Base-by-base conservation (phyloP, 2,888 invertebrate genomes). In the Sicus ferrugineus region DNA sequence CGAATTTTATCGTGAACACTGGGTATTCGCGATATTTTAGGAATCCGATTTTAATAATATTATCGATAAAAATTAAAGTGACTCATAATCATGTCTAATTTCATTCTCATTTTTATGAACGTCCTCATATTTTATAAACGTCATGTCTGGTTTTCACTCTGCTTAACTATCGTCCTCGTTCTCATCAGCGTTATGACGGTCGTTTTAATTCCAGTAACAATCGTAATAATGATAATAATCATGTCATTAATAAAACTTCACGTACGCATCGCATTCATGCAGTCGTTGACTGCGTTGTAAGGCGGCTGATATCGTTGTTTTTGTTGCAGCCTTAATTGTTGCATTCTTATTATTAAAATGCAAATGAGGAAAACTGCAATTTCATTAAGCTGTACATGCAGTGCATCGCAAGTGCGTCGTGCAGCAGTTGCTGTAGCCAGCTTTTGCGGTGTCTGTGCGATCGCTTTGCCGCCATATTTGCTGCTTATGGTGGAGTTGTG, bases 281-380 rank as follows among this genome's bases (percentile, higher is more conserved):
- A 19, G 19, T 50, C 21, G 21, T n/a, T 50, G 50, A 3, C 19
- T 21, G n/a, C 21, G 3, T 50, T 50, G 11, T 34, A 11, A 34
- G 34, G n/a, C 34, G 6, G 6, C 16, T 58, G 46, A 26, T 26
- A n/a, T 42, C 23, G 21, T 62, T 62, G 46, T 23, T 62, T 16
- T 26, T 46, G n/a, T 46, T 59, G 3, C n/a, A 7, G 5, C 21
- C 46, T 23, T 46, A 11, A 9, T 23, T 50, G 30, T 50, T 50
- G 63, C 61, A 34, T 65, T 21, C 31, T 66, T 23, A 56, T 56
- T 66, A 66, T 56, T 66, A 42, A 66, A 66, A 66, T 66, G 66
- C 66, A 66, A 66, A 66, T 66, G 66, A 66, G 56, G 38, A 26
- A 19, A 56, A 66, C 56, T 66, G 56, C 54, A 66, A 56, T 66